Evolutionary conservation across 2,797 vertebrate genomes (phyloP).

Genomic region (Intellagama lesueurii): DNA sequence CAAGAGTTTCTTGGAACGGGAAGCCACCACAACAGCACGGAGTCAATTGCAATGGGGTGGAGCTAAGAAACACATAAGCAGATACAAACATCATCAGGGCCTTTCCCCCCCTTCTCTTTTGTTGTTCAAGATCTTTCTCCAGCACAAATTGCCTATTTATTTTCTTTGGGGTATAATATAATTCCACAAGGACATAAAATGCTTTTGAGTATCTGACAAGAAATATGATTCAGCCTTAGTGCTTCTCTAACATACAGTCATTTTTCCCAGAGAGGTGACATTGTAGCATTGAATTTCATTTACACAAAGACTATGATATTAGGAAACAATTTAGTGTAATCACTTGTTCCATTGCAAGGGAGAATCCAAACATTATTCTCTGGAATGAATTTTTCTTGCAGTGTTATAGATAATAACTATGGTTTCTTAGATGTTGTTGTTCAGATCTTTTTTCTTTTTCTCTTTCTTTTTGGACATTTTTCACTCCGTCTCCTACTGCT

Average conservation of each 20-base stretch:
- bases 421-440: constrained; percentile 56
- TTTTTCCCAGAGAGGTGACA: constrained; percentile 67
- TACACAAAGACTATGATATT: constrained; percentile 66
- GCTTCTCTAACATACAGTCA: constrained; percentile 57
- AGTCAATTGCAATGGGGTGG: neutral
- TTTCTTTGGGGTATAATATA: constrained; percentile 64
- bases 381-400: constrained; percentile 62
- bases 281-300: constrained; percentile 65
- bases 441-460: constrained; percentile 34
- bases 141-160: constrained; percentile 67
- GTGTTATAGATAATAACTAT: constrained; percentile 59
- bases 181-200: constrained; percentile 59
- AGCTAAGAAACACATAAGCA: neutral
- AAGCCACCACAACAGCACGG: neutral
- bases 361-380: constrained; percentile 69
- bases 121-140: constrained; percentile 17
- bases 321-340: constrained; percentile 65
- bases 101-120: neutral
- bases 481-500: constrained; percentile 47
- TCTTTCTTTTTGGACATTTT: constrained; percentile 38
- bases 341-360: constrained; percentile 62
- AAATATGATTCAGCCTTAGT: constrained; percentile 71
- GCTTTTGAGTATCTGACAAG: constrained; percentile 70
- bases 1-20: neutral
- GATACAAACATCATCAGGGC: constrained; percentile 1